These are phyloP conservation scores for Gallinago media DNA, from an alignment of 2,113 vertebrate genomes.

Conservation along the genomic window DNA sequence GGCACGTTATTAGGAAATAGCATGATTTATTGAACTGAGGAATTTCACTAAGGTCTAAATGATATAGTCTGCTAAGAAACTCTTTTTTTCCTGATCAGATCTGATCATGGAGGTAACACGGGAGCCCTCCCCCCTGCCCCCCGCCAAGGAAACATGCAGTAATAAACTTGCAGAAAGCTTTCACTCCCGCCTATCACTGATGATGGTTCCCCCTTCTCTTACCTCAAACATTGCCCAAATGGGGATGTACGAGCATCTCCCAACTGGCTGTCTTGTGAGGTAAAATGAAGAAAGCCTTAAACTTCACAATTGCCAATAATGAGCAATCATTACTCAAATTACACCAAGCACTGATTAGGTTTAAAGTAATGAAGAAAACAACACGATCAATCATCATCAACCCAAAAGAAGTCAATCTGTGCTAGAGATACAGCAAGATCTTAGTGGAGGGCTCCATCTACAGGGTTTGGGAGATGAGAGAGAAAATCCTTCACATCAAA, in stretches of 20 bases:
- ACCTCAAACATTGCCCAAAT: conserved; percentile 29
- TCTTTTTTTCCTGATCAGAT: conserved; percentile 14
- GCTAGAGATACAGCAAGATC: conserved; percentile 72
- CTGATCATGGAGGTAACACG: conserved; percentile 49
- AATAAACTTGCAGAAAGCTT: conserved; percentile 59
- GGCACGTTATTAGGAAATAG: conserved; percentile 52
- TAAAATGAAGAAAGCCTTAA: conserved; percentile 93
- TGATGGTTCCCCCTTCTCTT: conserved; percentile 23
- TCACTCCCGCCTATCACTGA: neutral
- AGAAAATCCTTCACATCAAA: neutral
- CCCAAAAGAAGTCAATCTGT: conserved; percentile 85
- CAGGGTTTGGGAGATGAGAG: conserved; percentile 73
- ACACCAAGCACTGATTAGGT: conserved; percentile 97
- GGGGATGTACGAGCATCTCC: conserved; percentile 77
- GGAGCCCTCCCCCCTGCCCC: neutral
- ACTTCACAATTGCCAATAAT: conserved; percentile 97
- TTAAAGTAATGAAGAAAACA: conserved; percentile 99
- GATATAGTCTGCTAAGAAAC: conserved; percentile 46
- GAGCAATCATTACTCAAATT: conserved; percentile 99
- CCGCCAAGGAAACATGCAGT: conserved; percentile 37
- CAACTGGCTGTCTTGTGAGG: conserved; percentile 79
- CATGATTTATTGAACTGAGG: conserved; percentile 71
- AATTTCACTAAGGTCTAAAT: conserved; percentile 57
- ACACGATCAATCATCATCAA: conserved; percentile 99
- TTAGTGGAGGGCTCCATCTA: conserved; percentile 86